A percentile compares a stretch with the other conserved stretches of the same genome.
Evolutionary conservation across 2,888 invertebrate species (phyloP).

Genomic region (Dascillus cervinus): DNA sequence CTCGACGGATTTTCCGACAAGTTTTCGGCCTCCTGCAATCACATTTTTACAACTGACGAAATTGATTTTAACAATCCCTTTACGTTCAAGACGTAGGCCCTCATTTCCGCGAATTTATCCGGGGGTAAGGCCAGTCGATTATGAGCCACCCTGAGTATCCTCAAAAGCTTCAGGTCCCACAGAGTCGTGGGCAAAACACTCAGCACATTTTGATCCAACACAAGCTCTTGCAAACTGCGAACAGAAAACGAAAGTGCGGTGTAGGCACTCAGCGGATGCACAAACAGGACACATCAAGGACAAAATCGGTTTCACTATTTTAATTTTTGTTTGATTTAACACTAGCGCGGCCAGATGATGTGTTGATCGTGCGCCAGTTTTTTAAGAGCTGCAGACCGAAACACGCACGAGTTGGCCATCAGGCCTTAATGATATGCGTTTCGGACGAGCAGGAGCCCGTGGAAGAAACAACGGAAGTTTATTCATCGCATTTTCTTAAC

Average conservation of each 20-base stretch:
- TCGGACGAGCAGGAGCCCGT: conserved; percentile 31
- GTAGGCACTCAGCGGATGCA: conserved; percentile 33
- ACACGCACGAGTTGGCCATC: conserved; percentile 31
- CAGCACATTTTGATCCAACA: conserved; percentile 65
- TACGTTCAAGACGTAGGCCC: conserved; percentile 49
- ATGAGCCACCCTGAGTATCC: conserved; percentile 51
- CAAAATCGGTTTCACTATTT: conserved; percentile 18
- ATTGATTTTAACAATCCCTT: no score
- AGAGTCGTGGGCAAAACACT: conserved; percentile 53
- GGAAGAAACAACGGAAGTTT: conserved; percentile 26
- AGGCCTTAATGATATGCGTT: conserved; percentile 28
- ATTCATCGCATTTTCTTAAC: conserved; percentile 32
- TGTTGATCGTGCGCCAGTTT: conserved; percentile 11
- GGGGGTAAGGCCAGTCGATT: conserved; percentile 47
- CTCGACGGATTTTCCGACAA: conserved; percentile 31
- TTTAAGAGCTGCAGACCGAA: conserved; percentile 16
- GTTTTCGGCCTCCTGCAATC: conserved; percentile 35
- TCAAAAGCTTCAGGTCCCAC: conserved; percentile 52
- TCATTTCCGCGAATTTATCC: conserved; percentile 48
- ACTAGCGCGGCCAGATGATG: conserved; percentile 3
- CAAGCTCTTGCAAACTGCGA: conserved; percentile 63
- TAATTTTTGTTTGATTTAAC: neutral
- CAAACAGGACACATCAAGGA: conserved; percentile 38
- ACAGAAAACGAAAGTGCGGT: conserved; percentile 26
- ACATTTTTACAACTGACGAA: neutral